Base-by-base conservation (phyloP, 2,797 vertebrate species). In the Sebastes reedi region DNA sequence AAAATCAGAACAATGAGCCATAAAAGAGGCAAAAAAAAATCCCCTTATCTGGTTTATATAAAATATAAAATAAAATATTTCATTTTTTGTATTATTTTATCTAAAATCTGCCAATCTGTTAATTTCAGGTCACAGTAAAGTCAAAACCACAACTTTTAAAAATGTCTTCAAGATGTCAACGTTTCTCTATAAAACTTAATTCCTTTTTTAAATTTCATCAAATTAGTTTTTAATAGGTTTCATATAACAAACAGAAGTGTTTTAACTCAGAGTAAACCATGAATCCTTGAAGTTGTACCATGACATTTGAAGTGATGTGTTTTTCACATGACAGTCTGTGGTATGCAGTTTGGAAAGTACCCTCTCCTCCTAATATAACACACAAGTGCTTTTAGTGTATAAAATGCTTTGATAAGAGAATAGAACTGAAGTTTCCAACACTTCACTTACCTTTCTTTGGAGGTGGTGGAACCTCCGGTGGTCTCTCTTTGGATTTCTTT, bases 361-460 rank as follows among this genome's bases (percentile, higher is more conserved):
- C 62, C 13, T 46, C 22, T 62, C 22, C 9, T 56, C 24, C 22
- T 25, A 55, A 55, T n/a, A 25, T 20, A 75, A 52, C 34, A 32
- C 39, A 29, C 42, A 12, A 4, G 16, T 1, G 11, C 39, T 32
- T n/a, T 22, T 60, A 22, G 14, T 62, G 50, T 36, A 11, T 65
- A 10, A 27, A 24, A 34, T 72, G 27, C 22, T 74, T 69, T 65
- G 29, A 70, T 39, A 6, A 52, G 2, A 24, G 10, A 10, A 68
- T 3, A 32, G 7, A 59, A n/a, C 18, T 30, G 6, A 29, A 4
- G 12, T 58, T 0, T 59, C 24, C 4, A 54, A 34, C 30, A 34
- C 1, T 11, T 4, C 12, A 54, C 18, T 70, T 80, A 95, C 94
- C 94, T 94, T 93, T 95, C 87, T 95, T 96, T 72, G 84, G 87